Base-by-base conservation (phyloP, 2,888 invertebrate species). In the Megalurothrips usitatus region DNA sequence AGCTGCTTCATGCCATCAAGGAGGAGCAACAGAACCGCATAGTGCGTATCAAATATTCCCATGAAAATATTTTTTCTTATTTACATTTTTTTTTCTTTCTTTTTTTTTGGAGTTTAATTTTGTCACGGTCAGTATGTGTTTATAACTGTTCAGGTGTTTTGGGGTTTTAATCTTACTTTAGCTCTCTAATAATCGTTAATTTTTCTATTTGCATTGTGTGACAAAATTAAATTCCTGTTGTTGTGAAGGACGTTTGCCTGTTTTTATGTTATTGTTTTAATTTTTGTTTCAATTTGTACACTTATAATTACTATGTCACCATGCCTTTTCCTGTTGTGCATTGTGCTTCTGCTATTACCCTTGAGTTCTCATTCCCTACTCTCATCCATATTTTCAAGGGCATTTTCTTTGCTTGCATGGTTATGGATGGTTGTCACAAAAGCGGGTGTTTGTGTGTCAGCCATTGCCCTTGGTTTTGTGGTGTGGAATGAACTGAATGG, bases 11-110 rank as follows among this genome's bases (percentile, higher is more conserved):
- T 86, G 94, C 96, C 84, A 97, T 98, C 84, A 97, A 97, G 86
- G 96, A 96, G 86, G 97, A 96, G 83, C 96, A 96, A 85, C 96
- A 96, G 85, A 95, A 95, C 85, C 96, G 94, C 2, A 93, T 95
- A 92, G 86, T 86, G 52, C 52, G 63, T 79, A 79, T 52, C 81
- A 81, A 75, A 28, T 63, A 80, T 34, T 52, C 49, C 58, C 52
- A 34, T 49, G 52, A 80, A 58, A 80, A 26, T 23, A 58, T 58
- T 58, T 58, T 19, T 58, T 19, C 14, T 14, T 11, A 17, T 79
- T 43, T 79, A 11, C 43, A 8, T 79, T 43, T 6, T 43, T 43
- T 43, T 43, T n/a, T 58, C 6, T 58, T 10, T 43, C 34, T 43
- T 43, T 43, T 43, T n/a, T 58, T 17, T 58, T 10, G 58, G 58